phyloP scores from a whole-genome alignment of 2,113 vertebrate species.

The Trogon melanurus region DNA sequence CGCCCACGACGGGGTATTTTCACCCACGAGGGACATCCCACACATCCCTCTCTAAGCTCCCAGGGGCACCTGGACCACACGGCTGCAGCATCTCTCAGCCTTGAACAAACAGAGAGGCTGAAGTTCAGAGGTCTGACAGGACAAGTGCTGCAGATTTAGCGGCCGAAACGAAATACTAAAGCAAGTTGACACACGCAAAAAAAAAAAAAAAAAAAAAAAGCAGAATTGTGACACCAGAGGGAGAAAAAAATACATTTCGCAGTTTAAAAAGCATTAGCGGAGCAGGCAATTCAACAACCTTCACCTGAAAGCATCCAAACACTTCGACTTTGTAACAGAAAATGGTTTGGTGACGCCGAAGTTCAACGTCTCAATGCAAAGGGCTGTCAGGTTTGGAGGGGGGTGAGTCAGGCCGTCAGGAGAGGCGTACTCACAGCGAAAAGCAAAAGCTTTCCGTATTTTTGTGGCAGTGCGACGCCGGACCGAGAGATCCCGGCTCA shows the following conservation, averaged over 20 bases:
- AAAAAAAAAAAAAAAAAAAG: too few species aligned
- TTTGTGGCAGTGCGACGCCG: background rate
- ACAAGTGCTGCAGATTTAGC: background rate
- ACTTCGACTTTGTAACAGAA: background rate
- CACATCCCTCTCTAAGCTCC: background rate
- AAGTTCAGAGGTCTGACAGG: background rate
- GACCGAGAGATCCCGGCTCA: accelerated
- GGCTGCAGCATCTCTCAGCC: background rate
- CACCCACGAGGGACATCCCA: background rate
- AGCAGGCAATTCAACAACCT: slow-evolving; percentile 43
- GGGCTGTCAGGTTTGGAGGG: background rate
- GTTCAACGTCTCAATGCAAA: background rate
- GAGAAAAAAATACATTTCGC: background rate
- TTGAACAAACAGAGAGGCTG: background rate
- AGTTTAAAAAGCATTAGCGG: slow-evolving; percentile 36
- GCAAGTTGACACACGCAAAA: background rate
- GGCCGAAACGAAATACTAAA: background rate
- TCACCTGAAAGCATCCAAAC: slow-evolving; percentile 41
- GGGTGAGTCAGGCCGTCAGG: background rate
- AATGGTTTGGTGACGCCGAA: background rate
- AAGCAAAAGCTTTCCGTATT: background rate
- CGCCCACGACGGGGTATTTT: too few species aligned
- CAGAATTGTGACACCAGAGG: background rate
- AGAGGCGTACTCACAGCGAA: background rate
- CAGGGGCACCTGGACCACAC: background rate